Base-by-base conservation (phyloP, 1,140 invertebrate genomes). In the Polyergus mexicanus region DNA sequence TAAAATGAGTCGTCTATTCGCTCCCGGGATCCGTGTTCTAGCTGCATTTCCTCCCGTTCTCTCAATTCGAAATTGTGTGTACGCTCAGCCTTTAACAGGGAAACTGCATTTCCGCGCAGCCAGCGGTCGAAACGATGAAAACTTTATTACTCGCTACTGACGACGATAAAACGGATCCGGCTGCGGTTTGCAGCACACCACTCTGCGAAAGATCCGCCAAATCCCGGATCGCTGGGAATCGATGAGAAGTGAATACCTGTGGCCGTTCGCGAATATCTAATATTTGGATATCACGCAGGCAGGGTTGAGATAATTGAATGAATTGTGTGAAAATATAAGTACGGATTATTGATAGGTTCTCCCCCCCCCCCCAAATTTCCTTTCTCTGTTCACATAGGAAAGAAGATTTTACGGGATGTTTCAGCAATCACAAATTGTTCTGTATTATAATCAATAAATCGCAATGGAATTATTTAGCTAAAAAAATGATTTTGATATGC, bases 101-200 rank as follows among this genome's bases (percentile, higher is more conserved):
- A 75, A 84, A 84, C 83, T 84, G 83, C 83, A 84, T 84, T 84
- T 84, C 74, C 72, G 74, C 74, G 44, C 83, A 84, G 83, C 83
- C 83, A 74, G 83, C 25, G 83, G 78, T 83, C 74, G 83, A 77
- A 84, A 78, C 83, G 83, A 84, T 84, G 83, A 84, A 84, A 84
- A 84, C 72, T 84, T 84, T 84, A 84, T 84, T 84, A 84, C 78
- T 74, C 78, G 38, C 78, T 74, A 69, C 68, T 54, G 54, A 74
- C 78, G 78, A 74, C 68, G 68, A 83, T 83, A 83, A 83, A 83
- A 83, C 68, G 78, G 68, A 83, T 83, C 78, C 44, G 41, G 54
- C 66, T 72, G 78, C 56, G 78, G 78, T 25, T 41, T 60, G 51
- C 56, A 74, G 35, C 54, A 56, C 35, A 71, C 35, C 35, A 22